These are phyloP conservation scores for Ornithorhynchus anatinus DNA, from an alignment of 2,113 vertebrate genomes.

Conservation along the genomic window DNA sequence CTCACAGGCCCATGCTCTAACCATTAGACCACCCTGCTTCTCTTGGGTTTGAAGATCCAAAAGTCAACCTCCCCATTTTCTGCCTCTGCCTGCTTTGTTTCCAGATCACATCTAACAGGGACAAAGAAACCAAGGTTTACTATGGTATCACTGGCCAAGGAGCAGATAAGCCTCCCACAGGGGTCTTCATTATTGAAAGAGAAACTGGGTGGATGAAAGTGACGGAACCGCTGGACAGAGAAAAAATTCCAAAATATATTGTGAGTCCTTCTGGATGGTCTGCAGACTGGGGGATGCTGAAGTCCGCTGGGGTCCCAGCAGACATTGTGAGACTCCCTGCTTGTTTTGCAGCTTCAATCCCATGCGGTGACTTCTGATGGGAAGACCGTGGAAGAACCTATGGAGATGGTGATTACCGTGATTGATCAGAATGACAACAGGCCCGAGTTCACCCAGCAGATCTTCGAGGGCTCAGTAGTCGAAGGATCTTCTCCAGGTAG, in stretches of 20 bases:
- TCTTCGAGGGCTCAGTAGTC: constrained; percentile 64
- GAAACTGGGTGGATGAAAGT: constrained; percentile 70
- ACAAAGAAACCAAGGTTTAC: constrained; percentile 63
- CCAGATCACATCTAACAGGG: constrained; percentile 74
- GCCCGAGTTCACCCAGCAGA: constrained; percentile 58
- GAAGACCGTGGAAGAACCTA: constrained; percentile 65
- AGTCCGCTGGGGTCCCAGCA: too few species aligned
- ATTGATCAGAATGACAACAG: constrained; percentile 75
- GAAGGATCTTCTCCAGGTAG: constrained; percentile 73
- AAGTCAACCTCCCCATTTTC: neutral
- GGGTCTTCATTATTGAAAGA: constrained; percentile 65
- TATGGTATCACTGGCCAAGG: constrained; percentile 78
- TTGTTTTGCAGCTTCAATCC: constrained; percentile 58
- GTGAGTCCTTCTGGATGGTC: constrained; percentile 55
- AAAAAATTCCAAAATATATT: constrained; percentile 52
- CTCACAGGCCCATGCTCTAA: too few species aligned
- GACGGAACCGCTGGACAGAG: constrained; percentile 71
- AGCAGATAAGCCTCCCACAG: constrained; percentile 60
- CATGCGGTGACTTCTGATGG: constrained; percentile 61
- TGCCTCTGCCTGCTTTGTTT: neutral
- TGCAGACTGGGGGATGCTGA: too few species aligned
- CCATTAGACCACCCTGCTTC: too few species aligned
- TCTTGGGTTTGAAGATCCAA: too few species aligned
- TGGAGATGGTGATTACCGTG: constrained; percentile 73
- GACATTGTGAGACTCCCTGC: neutral